A percentile compares a stretch with the other conserved stretches of the same genome.
phyloP scores from a whole-genome alignment of 2,888 invertebrate species.

The Hypomecis atomaria region DNA sequence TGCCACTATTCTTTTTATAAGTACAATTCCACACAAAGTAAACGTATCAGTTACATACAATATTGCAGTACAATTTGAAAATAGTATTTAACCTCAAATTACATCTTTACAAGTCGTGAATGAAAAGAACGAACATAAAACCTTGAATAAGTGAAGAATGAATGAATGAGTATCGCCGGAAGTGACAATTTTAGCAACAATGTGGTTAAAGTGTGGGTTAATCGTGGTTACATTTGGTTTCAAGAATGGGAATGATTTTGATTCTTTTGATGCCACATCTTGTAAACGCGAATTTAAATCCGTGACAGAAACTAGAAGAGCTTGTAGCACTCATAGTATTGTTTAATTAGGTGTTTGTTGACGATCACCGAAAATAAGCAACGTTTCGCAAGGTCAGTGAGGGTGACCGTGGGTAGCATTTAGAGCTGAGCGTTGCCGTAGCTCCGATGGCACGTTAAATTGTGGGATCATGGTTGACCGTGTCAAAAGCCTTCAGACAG shows the following conservation, averaged over 20 bases:
- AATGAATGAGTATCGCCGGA: slow-evolving; percentile 39
- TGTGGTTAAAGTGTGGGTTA: slow-evolving; percentile 31
- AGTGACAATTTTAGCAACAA: slow-evolving; percentile 38
- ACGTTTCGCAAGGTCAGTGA: too few relatives aligned
- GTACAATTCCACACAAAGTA: neutral
- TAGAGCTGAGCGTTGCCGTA: too few relatives aligned
- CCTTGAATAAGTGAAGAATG: slow-evolving; percentile 5
- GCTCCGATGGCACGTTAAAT: too few relatives aligned
- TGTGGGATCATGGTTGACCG: too few relatives aligned
- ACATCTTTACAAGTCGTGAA: slow-evolving; percentile 17
- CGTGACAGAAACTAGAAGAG: neutral
- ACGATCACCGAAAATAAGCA: too few relatives aligned
- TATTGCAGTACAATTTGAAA: slow-evolving; percentile 18
- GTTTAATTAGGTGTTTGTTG: too few relatives aligned
- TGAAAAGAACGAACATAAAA: slow-evolving; percentile 14
- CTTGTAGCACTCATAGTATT: too few relatives aligned
- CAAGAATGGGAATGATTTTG: slow-evolving; percentile 8
- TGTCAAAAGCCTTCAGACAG: too few relatives aligned
- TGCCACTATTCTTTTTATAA: too few relatives aligned
- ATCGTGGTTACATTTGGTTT: slow-evolving; percentile 14
- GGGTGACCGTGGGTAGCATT: too few relatives aligned
- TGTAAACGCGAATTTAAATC: slow-evolving; percentile 12
- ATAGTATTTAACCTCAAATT: slow-evolving; percentile 30
- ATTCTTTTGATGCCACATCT: slow-evolving; percentile 15
- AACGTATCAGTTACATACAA: slow-evolving; percentile 21